Evolutionary conservation across 1,140 invertebrate species (phyloP).

Genomic region (Goniozus legneri): DNA sequence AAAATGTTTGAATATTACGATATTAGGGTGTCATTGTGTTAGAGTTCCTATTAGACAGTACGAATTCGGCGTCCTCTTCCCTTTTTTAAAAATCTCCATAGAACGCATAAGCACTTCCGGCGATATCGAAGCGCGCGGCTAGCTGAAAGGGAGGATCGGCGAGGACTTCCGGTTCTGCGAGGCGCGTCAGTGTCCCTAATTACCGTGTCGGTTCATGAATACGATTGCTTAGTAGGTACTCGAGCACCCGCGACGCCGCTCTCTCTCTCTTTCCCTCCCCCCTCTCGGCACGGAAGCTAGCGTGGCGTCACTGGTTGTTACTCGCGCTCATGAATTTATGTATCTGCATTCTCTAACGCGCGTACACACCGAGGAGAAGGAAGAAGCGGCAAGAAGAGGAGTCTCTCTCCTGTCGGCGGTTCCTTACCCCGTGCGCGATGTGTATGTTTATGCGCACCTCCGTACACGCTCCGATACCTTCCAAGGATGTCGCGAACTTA

Average conservation of each 20-base stretch:
- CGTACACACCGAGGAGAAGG: constrained; percentile 21
- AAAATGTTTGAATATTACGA: too few relatives aligned
- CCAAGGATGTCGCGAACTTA: constrained; percentile 19
- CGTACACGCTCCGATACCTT: constrained; percentile 21
- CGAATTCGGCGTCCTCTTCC: constrained; percentile 22
- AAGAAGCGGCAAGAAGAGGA: constrained; percentile 16
- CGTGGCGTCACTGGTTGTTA: constrained; percentile 56
- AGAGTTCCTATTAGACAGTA: too few relatives aligned
- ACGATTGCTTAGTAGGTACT: constrained; percentile 45
- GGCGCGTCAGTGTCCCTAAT: constrained; percentile 49
- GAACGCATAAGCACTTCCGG: constrained; percentile 49
- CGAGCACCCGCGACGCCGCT: constrained; percentile 7
- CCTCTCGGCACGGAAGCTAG: constrained; percentile 49
- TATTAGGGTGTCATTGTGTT: too few relatives aligned
- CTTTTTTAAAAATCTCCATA: constrained; percentile 34
- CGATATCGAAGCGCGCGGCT: constrained; percentile 27
- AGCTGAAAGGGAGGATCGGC: constrained; percentile 38
- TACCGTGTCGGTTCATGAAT: constrained; percentile 52
- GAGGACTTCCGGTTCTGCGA: constrained; percentile 46
- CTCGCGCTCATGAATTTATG: constrained; percentile 55
- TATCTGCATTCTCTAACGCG: constrained; percentile 52
- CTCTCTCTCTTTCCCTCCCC: background rate
- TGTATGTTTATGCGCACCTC: background rate
- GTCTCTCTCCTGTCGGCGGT: constrained; percentile 12
- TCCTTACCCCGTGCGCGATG: too few relatives aligned